Evolutionary conservation across 2,113 vertebrate species (phyloP).

Genomic region (Ranitomeya variabilis): DNA sequence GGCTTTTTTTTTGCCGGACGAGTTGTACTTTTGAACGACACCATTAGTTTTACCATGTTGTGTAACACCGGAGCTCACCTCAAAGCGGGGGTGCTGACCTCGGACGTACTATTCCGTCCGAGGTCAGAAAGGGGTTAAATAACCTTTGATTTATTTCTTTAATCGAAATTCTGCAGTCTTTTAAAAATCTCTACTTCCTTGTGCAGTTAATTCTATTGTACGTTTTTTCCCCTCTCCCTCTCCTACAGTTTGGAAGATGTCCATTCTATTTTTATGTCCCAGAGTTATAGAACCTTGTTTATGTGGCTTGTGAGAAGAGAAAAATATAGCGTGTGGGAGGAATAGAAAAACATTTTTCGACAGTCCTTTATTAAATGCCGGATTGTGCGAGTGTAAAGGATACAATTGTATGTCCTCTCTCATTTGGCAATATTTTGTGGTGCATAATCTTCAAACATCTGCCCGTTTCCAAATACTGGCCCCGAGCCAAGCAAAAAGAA

Average conservation of each 20-base stretch:
- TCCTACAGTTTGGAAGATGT: conserved; percentile 39
- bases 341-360: conserved; percentile 27
- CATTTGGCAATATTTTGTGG: neutral
- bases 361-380: conserved; percentile 26
- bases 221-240: neutral
- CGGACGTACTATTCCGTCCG: too few relatives aligned
- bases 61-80: too few relatives aligned
- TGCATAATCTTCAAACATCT: conserved; percentile 27
- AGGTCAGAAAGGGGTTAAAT: neutral
- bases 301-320: conserved; percentile 24
- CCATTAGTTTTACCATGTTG: too few relatives aligned
- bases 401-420: conserved; percentile 1
- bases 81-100: too few relatives aligned
- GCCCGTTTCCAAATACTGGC: conserved; percentile 25
- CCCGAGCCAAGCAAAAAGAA: neutral
- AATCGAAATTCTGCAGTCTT: neutral
- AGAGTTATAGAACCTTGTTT: conserved; percentile 16
- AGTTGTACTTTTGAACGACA: too few relatives aligned
- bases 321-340: conserved; percentile 41
- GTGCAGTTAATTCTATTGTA: neutral
- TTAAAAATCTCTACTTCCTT: neutral
- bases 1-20: too few relatives aligned
- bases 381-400: conserved; percentile 6
- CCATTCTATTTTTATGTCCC: conserved; percentile 26
- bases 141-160: neutral